Conservation (phyloP, 2,113 vertebrate species). For the Rana temporaria region DNA sequence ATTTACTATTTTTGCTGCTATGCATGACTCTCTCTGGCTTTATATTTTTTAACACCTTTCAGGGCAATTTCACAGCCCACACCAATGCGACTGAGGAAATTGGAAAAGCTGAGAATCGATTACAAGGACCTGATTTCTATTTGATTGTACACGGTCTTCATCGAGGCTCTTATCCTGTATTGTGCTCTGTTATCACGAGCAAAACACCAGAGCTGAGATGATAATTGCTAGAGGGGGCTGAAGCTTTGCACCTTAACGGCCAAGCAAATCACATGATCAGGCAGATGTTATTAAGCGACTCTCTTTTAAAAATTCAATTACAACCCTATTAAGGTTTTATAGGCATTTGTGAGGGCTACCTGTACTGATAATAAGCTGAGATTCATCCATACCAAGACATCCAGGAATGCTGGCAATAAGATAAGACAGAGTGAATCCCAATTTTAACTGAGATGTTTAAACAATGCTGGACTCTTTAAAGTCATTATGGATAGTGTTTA, state of each 20-base stretch:
- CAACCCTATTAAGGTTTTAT: slow-evolving; percentile 40
- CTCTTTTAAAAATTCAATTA: slow-evolving; percentile 53
- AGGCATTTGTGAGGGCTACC: neutral
- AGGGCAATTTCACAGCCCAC: slow-evolving; percentile 87
- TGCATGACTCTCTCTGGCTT: neutral
- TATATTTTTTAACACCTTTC: slow-evolving; percentile 75
- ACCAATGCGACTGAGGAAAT: slow-evolving; percentile 79
- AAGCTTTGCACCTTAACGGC: slow-evolving; percentile 59
- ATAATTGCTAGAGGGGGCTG: slow-evolving; percentile 69
- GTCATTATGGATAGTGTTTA: neutral
- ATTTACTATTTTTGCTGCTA: too few species aligned
- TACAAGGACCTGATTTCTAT: slow-evolving; percentile 83
- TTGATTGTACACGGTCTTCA: slow-evolving; percentile 80
- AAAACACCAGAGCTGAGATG: slow-evolving; percentile 65
- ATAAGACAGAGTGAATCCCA: neutral
- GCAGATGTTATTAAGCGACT: slow-evolving; percentile 17
- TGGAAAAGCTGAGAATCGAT: slow-evolving; percentile 88
- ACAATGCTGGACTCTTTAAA: slow-evolving; percentile 8
- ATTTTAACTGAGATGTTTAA: slow-evolving; percentile 1
- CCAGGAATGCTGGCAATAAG: neutral
- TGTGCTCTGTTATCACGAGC: slow-evolving; percentile 71
- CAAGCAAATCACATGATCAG: slow-evolving; percentile 41
- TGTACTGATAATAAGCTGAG: slow-evolving; percentile 6
- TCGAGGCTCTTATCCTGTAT: slow-evolving; percentile 71
- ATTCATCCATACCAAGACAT: neutral